A percentile compares a stretch with the other conserved stretches of the same genome.
Evolutionary conservation across 2,888 invertebrate genomes (phyloP).

Genomic region (Iselma pallidipennis): DNA sequence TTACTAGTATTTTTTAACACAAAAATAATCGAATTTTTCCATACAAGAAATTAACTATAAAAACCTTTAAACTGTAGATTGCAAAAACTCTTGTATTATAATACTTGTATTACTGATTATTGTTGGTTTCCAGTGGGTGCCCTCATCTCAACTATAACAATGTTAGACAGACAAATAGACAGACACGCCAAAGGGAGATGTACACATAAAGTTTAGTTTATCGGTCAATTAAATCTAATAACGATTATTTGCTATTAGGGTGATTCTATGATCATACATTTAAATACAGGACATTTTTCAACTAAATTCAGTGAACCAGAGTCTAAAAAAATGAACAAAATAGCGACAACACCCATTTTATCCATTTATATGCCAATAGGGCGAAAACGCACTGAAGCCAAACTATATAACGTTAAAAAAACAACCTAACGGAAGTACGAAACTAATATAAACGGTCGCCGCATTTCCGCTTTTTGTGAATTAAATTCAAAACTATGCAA

Average conservation of each 20-base stretch:
- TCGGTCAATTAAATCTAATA: background rate
- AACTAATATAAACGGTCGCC: conserved; percentile 1
- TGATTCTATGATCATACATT: background rate
- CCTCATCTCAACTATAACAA: conserved; percentile 15
- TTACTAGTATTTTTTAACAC: background rate
- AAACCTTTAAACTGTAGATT: no score
- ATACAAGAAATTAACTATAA: no score
- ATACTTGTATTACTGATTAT: background rate
- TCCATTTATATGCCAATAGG: background rate
- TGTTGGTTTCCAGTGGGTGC: conserved; percentile 18
- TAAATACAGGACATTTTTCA: no score
- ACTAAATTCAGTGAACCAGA: no score
- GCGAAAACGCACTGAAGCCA: background rate
- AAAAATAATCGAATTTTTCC: background rate
- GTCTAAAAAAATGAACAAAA: background rate
- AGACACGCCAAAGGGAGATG: background rate
- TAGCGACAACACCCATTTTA: background rate
- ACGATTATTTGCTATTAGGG: background rate
- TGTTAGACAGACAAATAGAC: background rate
- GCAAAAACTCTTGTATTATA: no score
- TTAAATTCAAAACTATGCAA: background rate
- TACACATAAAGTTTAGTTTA: background rate
- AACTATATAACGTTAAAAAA: background rate
- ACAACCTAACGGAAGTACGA: background rate
- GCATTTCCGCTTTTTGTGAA: background rate